Base-by-base conservation (phyloP, 2,113 vertebrate species). In the Lepisosteus osseus region DNA sequence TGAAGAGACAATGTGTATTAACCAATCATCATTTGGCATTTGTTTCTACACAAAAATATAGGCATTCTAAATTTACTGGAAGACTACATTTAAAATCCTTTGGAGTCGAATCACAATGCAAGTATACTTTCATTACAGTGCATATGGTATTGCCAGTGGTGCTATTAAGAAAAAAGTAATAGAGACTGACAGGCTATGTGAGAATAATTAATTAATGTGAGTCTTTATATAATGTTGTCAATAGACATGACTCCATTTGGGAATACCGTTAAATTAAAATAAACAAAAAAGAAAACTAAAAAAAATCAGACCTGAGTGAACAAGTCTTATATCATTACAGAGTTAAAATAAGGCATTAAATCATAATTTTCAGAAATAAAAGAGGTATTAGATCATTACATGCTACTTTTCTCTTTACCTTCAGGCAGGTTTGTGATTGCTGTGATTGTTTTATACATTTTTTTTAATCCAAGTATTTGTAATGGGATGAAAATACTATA, bases 31-130 rank as follows among this genome's bases (percentile, higher is more conserved):
- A 14, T 6, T 12, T 64, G 64, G 65, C 69, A 59, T 44, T 42
- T 15, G 54, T 54, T 71, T 43, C 54, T 76, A 79, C 78, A 8
- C 47, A n/a, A 72, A 76, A 81, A 83, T 76, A 56, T 64, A 73
- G 73, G 73, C 78, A 79, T 74, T 78, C 80, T 51, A 77, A 69
- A 43, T 54, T 57, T 74, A 76, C 72, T 72, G 70, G 64, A 78
- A 63, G 70, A 73, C 68, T 72, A 71, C 59, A 74, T 76, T 67
- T 45, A 73, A 51, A 51, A 6, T 72, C 69, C 72, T 74, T 69
- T 76, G 71, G 71, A 64, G 41, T 63, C 47, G 73, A 51, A 79
- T 81, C 70, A 70, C 70, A 73, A 75, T 64, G 65, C 64, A 45
- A 78, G 56, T 14, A 65, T 67, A 72, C 65, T 70, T 54, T 65